A percentile compares a stretch with the other conserved stretches of the same genome.
Conservation (phyloP, 2,888 invertebrate genomes). For the Xestia rhomboidea region DNA sequence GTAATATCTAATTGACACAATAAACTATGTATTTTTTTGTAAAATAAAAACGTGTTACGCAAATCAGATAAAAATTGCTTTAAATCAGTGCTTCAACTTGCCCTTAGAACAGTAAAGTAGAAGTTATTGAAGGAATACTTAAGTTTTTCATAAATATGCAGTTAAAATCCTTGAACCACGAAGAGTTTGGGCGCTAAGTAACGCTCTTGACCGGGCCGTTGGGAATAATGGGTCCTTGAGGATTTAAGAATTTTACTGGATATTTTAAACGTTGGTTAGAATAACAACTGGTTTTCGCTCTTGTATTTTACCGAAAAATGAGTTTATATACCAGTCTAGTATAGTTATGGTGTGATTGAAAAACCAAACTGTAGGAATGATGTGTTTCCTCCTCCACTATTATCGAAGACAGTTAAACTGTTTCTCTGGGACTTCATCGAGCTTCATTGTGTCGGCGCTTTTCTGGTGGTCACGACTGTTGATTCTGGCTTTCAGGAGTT, state of each 20-base stretch:
- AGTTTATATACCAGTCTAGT: neutral
- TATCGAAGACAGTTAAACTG: neutral
- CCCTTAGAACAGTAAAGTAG: constrained; percentile 6
- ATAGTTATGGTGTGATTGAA: neutral
- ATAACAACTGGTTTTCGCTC: neutral
- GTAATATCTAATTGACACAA: no score
- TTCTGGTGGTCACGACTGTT: neutral
- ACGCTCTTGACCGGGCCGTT: constrained; percentile 53
- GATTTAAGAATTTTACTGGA: constrained; percentile 30
- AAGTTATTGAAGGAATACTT: constrained; percentile 30
- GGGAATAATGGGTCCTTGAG: constrained; percentile 45
- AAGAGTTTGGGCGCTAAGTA: constrained; percentile 48
- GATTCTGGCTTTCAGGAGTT: neutral
- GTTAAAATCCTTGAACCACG: constrained; percentile 32
- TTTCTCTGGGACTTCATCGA: neutral
- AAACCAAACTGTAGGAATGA: neutral
- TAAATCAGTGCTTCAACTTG: constrained; percentile 13
- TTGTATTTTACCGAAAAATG: neutral
- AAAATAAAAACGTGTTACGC: neutral
- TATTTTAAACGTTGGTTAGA: constrained; percentile 15
- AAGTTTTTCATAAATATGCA: constrained; percentile 50
- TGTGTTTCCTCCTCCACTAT: neutral
- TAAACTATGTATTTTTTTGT: no score
- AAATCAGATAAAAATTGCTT: neutral
- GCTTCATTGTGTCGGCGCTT: neutral